Base-by-base conservation (phyloP, 1,140 invertebrate genomes). In the Bicyclus anynana region DNA sequence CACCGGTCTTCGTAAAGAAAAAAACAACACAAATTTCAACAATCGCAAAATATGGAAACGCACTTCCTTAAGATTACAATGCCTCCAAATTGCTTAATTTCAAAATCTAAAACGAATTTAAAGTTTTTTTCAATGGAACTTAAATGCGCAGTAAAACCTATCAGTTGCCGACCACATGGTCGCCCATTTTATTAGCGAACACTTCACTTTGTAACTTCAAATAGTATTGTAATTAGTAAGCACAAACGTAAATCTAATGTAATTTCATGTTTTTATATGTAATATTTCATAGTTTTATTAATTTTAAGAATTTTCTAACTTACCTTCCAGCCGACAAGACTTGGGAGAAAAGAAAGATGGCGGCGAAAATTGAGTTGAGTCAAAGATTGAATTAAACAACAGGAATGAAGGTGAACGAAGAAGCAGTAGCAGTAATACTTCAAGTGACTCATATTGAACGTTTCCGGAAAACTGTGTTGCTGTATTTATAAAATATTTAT, bases 311-410 rank as follows among this genome's bases (percentile, higher is more conserved):
- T 69, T 67, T 69, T 71, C 38, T 53, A 67, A 80, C 84, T 72
- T 80, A 87, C 84, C 84, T 84, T 63, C 59, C 53, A 69, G 80
- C 77, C 72, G 76, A 80, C 77, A 79, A 80, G 72, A 77, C 48
- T 81, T 69, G 66, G 52, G 65, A 57, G 80, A 80, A 86, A 84
- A 86, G 80, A 82, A 87, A 87, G 76, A 87, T 87, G 84, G 84
- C 84, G 78, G 67, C 70, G 26, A 49, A 50, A 33, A 63, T 59
- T 59, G 63, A 74, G 57, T 58, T 67, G 50, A 42, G 62, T 71
- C n/a, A n/a, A 53, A 48, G 60, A 53, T 48, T 27, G 47, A 54
- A 26, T 42, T 52, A 59, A 29, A 48, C 42, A 65, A 67, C 51
- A 62, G 69, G 67, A 76, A 65, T 57, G 63, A 68, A 64, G 38